Evolutionary conservation across 2,888 invertebrate species (phyloP).

Genomic region (Lycia hirtaria): DNA sequence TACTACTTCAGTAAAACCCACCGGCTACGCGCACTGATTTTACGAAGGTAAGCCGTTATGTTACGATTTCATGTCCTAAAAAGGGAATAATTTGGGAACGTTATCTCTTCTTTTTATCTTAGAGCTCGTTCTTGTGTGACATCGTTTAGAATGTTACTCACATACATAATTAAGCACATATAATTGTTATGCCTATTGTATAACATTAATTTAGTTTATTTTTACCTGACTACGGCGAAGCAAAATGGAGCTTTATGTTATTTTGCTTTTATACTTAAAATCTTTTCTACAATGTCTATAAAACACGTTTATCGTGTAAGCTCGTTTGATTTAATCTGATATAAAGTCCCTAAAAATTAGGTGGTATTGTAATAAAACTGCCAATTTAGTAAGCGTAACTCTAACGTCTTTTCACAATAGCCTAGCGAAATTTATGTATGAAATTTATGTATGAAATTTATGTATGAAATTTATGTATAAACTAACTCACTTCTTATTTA

Average conservation of each 20-base stretch:
- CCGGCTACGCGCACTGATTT: constrained; percentile 36
- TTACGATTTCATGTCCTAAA: constrained; percentile 48
- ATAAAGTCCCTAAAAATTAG: too few species aligned
- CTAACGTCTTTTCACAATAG: not conserved
- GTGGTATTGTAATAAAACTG: not conserved
- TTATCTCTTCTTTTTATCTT: constrained; percentile 23
- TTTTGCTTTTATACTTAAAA: too few species aligned
- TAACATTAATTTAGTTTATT: too few species aligned
- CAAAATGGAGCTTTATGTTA: too few species aligned
- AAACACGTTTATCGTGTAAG: too few species aligned
- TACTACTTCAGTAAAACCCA: constrained; percentile 28
- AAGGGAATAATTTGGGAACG: constrained; percentile 32
- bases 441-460: not conserved
- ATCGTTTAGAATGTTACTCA: constrained; percentile 7
- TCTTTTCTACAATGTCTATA: too few species aligned
- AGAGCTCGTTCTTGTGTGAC: constrained; percentile 14
- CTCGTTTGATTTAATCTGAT: too few species aligned
- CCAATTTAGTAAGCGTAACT: not conserved
- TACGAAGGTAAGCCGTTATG: constrained; percentile 53
- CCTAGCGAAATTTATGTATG: not conserved
- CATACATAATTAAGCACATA: not conserved
- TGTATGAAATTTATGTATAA: not conserved
- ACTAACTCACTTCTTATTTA: too few species aligned
- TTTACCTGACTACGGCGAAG: too few species aligned
- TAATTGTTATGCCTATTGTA: too few species aligned